phyloP scores from a whole-genome alignment of 1,140 invertebrate species.

The Drosophila chauvacae region DNA sequence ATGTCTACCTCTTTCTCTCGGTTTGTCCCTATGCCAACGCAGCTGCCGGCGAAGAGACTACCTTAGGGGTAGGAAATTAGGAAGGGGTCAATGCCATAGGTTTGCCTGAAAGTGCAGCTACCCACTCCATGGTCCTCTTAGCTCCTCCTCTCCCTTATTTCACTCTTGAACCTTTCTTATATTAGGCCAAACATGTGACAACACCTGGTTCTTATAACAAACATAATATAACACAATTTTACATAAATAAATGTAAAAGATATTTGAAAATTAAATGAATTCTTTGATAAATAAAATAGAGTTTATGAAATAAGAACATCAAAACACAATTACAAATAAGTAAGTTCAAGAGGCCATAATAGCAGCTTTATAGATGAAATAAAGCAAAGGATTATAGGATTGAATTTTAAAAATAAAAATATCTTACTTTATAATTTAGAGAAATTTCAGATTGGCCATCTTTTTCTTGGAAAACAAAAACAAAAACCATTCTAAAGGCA shows the following conservation, averaged over 20 bases:
- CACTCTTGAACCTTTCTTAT: background rate
- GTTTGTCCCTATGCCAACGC: conserved; percentile 51
- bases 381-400: rapidly evolving
- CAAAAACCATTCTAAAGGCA: background rate
- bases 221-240: background rate
- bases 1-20: background rate
- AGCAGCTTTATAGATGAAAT: background rate
- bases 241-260: too few relatives aligned
- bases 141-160: background rate
- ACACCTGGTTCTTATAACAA: background rate
- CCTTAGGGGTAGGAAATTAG: conserved; percentile 26
- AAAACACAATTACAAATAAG: background rate
- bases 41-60: conserved; percentile 44
- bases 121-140: background rate
- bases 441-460: too few relatives aligned
- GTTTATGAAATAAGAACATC: too few relatives aligned
- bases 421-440: too few relatives aligned
- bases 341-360: background rate
- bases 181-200: conserved; percentile 3
- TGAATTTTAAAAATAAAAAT: background rate
- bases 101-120: conserved; percentile 25
- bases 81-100: conserved; percentile 45
- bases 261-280: background rate
- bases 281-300: too few relatives aligned
- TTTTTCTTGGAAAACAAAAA: background rate